Evolutionary conservation across 2,888 invertebrate genomes (phyloP), one percentile per base, ranked within the genome.

Genomic region (Cheilosia variabilis): DNA sequence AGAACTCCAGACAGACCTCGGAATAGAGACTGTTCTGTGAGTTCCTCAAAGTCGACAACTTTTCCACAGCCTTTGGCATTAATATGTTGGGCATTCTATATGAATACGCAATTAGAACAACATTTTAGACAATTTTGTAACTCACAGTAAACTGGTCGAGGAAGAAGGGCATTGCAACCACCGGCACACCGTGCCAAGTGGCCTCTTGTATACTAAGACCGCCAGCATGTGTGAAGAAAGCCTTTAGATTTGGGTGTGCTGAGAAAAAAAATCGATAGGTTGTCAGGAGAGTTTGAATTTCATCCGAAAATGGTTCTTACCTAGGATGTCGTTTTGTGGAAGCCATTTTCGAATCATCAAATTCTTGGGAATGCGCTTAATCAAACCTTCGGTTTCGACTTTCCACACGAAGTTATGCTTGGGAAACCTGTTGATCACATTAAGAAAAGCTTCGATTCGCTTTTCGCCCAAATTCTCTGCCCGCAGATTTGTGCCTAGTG

Each of bases 281-380:
- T 27, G n/a, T 9, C 3, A 50, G 5, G 10, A 13, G 52, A 34
- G n/a, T 34, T 6, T 10, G 4, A 9, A 58, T 15, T n/a, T n/a
- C 10, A 31, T 7, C 9, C 2, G 1, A 43, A 27, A 57, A 5
- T 15, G 2, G 9, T 37, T n/a, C 90, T 91, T 88, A 93, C 93
- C 92, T 19, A 94, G 88, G 60, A 94, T 89, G 87, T 93, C 93
- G 69, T 91, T 92, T 83, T 94, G 94, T 0, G 94, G 93, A 41
- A 93, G 83, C 93, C 94, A 94, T 34, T 92, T 90, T 63, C 88
- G 90, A 1, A 93, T 87, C 86, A 92, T 89, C 0, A 94, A 89
- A 88, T 94, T 94, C 6, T 88, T 75, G 0, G 93, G 92, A 27
- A 91, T 15, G 0, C 68, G 34, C n/a, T 88, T 87, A 5, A 80